Evolutionary conservation across 1,140 invertebrate genomes (phyloP), one percentile per base, ranked within the genome.

Genomic region (Luehdorfia chinensis): DNA sequence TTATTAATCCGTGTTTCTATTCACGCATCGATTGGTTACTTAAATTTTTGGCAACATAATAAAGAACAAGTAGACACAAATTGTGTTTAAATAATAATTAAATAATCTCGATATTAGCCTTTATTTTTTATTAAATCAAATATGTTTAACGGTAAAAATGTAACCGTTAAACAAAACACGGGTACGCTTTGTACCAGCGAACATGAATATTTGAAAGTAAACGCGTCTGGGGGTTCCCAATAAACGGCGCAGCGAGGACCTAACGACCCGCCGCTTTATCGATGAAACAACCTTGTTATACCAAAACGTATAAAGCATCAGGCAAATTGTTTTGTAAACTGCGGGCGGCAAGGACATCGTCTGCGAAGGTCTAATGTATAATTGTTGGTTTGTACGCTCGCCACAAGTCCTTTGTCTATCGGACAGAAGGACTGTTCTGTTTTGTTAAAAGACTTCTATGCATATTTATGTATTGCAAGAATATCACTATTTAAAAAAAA

Each of bases 231-330:
- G 34, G 6, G 34, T 14, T 14, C 15, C 33, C 34, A 9, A 16
- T 5, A 30, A 30, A 30, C 27, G 18, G 18, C 16, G 33, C 16
- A 21, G 19, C 19, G 19, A 39, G 54, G 51, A 60, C 55, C 46
- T 55, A 61, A 61, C 58, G 59, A 56, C 43, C 50, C 43, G 57
- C 45, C 34, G 19, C 36, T 58, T 66, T 61, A 61, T 61, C 50
- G 50, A 52, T 49, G 32, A 48, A 47, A 49, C 47, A 56, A 55
- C 50, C 58, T 61, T 55, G 55, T 21, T 21, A 21, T 50, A 43
- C 23, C 52, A 50, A 50, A 58, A 65, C 55, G 50, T 50, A 49
- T 57, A 49, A 51, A 37, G 51, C 41, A 58, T 55, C 54, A 53
- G 37, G 31, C 23, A 59, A 61, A 52, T 65, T 57, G 51, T 36